Evolutionary conservation across 2,113 vertebrate species (phyloP).

Genomic region (Physeter macrocephalus): DNA sequence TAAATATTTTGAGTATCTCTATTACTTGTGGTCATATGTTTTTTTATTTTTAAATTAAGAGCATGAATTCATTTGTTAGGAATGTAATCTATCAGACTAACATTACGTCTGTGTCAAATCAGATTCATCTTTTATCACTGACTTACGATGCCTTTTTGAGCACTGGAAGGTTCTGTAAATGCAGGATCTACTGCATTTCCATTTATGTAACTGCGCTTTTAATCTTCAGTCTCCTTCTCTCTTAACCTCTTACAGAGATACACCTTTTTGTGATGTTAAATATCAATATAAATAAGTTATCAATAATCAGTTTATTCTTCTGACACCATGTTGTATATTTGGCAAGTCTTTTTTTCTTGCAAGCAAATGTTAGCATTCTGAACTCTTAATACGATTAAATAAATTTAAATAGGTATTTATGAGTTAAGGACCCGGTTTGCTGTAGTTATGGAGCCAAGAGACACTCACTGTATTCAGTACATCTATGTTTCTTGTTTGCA

Average conservation of each 20-base stretch:
- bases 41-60: neutral
- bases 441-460: slow-evolving; percentile 40
- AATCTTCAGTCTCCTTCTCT: neutral
- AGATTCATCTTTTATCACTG: neutral
- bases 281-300: neutral
- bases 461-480: slow-evolving; percentile 51
- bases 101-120: neutral
- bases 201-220: fast-evolving
- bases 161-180: neutral
- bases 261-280: neutral
- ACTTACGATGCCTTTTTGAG: neutral
- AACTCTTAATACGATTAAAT: slow-evolving; percentile 1
- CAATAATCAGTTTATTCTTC: slow-evolving; percentile 13
- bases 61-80: neutral
- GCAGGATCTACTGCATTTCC: neutral
- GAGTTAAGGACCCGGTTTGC: slow-evolving; percentile 16
- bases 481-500: slow-evolving; percentile 57
- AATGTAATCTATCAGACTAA: neutral
- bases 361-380: neutral
- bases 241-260: neutral
- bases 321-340: neutral
- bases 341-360: neutral
- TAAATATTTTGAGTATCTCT: neutral
- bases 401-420: slow-evolving; percentile 43
- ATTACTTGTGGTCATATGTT: neutral